Base-by-base conservation (phyloP, 2,113 vertebrate species). In the Procapra przewalskii region DNA sequence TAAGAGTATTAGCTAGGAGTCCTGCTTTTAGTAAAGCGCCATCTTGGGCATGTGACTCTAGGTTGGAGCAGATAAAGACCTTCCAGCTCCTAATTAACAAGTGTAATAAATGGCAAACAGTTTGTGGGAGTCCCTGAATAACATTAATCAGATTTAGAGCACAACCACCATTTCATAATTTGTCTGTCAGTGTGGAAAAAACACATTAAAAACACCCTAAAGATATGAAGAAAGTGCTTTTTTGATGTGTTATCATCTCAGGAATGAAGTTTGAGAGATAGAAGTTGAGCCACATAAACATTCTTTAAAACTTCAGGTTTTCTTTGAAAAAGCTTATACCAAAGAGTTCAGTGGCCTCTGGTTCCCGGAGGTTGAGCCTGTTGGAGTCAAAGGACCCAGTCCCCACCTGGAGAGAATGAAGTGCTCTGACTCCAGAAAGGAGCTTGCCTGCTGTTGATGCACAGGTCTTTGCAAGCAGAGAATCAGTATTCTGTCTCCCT, bases 61-160 rank as follows among this genome's bases (percentile, higher is more conserved):
- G 90, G 96, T 75, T 81, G 62, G 89, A 71, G 83, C 97, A 84
- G 94, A 97, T 95, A 89, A 97, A 98, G 91, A 91, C 89, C 57
- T 96, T 90, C 40, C n/a, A 92, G 45, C 52, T 97, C 27, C 75
- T 98, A 96, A 98, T 98, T 98, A 98, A 93, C 93, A 98, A 98
- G 98, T 97, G 77, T 96, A 97, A 93, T 98, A 98, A 98, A 59
- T 83, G 75, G 25, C 94, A 88, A 82, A 90, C 84, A 86, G 90
- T 98, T 98, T 97, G 97, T 97, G 80, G 85, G 95, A 97, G 82
- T 91, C 82, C 10, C 6, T 64, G 89, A 97, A 96, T 95, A 96
- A 83, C 79, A 93, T 97, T 97, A 92, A 98, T 98, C 98, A 94
- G 87, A 93, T 96, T 97, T 96, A 94, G 93, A 88, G 98, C 97